phyloP scores from a whole-genome alignment of 1,140 invertebrate genomes.

The Galleria mellonella region DNA sequence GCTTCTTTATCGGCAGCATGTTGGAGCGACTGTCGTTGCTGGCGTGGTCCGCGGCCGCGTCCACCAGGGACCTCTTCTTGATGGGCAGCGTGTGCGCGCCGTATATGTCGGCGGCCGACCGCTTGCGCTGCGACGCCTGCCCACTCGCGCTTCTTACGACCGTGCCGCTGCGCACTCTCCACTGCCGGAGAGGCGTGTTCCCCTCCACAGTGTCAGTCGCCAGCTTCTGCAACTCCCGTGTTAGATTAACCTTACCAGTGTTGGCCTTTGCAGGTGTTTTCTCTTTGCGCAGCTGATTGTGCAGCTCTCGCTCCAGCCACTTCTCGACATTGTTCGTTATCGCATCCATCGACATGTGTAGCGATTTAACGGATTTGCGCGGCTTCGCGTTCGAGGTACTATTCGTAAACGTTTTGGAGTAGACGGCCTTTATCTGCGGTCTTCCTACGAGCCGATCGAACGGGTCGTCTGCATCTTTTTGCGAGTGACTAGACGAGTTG shows the following conservation, averaged over 20 bases:
- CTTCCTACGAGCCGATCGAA: conserved; percentile 47
- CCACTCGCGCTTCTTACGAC: background rate
- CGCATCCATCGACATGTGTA: conserved; percentile 27
- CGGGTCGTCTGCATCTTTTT: conserved; percentile 19
- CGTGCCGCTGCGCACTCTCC: conserved; percentile 17
- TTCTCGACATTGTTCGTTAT: conserved; percentile 38
- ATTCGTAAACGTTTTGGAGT: conserved; percentile 32
- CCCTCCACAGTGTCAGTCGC: conserved; percentile 36
- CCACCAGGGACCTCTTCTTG: conserved; percentile 42
- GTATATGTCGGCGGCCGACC: conserved; percentile 30
- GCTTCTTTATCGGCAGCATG: conserved; percentile 41
- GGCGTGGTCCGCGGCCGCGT: conserved; percentile 4
- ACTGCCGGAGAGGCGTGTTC: conserved; percentile 8
- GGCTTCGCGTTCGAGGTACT: conserved; percentile 9
- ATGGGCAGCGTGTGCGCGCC: conserved; percentile 36
- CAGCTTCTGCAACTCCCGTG: conserved; percentile 28
- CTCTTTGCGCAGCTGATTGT: conserved; percentile 16
- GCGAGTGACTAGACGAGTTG: conserved; percentile 13
- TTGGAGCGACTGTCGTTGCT: conserved; percentile 6
- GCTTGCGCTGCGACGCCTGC: conserved; percentile 6
- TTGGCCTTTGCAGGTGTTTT: background rate
- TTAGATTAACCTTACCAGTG: background rate
- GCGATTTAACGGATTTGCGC: conserved; percentile 21
- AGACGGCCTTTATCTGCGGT: conserved; percentile 31
- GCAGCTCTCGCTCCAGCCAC: conserved; percentile 43